phyloP scores from a whole-genome alignment of 2,888 invertebrate genomes.

The Myopa testacea region DNA sequence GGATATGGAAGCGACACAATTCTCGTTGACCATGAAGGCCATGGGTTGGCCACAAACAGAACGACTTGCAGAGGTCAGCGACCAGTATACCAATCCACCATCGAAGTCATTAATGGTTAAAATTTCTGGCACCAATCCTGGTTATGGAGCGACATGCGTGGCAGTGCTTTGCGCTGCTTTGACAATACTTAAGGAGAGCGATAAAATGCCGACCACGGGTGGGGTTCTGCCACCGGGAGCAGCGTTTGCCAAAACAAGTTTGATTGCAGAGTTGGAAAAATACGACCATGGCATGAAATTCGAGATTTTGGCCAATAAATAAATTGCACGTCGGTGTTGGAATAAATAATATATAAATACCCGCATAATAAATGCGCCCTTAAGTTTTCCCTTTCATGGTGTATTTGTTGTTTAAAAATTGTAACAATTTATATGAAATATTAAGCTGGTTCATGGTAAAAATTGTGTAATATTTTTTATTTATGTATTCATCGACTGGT shows the following conservation, averaged over 20 bases:
- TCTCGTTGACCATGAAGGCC: conserved; percentile 79
- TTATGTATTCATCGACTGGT: background rate
- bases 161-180: conserved; percentile 80
- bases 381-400: background rate
- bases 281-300: conserved; percentile 76
- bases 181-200: conserved; percentile 79
- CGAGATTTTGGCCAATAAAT: conserved; percentile 71
- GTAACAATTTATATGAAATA: background rate
- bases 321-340: conserved; percentile 28
- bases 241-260: conserved; percentile 84
- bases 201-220: conserved; percentile 84
- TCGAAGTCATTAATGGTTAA: conserved; percentile 75
- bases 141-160: conserved; percentile 85
- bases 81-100: conserved; percentile 70
- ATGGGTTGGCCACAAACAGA: conserved; percentile 80
- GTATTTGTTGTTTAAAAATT: background rate
- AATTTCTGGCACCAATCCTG: conserved; percentile 72
- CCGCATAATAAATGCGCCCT: background rate
- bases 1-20: conserved; percentile 73
- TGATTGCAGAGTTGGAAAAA: conserved; percentile 80
- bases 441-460: background rate
- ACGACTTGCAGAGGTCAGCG: conserved; percentile 71
- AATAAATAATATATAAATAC: too few relatives aligned
- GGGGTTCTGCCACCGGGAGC: conserved; percentile 89
- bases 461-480: background rate